Base-by-base conservation (phyloP, 2,888 invertebrate genomes). In the Archips crataeganus region DNA sequence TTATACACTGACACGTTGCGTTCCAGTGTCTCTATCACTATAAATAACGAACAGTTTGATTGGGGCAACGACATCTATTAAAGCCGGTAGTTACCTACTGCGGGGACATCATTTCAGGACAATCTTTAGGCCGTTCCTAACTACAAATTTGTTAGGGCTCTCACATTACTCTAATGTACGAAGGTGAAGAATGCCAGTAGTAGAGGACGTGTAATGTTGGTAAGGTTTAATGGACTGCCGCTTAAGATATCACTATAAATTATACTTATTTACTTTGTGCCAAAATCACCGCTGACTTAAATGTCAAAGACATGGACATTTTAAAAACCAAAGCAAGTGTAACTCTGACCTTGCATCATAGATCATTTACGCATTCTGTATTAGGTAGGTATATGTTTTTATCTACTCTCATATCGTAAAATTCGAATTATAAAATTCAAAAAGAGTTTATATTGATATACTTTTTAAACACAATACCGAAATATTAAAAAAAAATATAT, bases 21-120 rank as follows among this genome's bases (percentile, higher is more conserved):
- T 64, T 70, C 74, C 74, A 74, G 74, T 70, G 69, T 74, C 69
- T 73, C 63, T 51, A 49, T 4, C 54, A 74, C 74, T 74, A 74
- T 74, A 74, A 75, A 75, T 66, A 70, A 70, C 69, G 57, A 72
- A 49, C 72, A 57, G 63, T 70, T 66, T 76, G 75, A 75, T 77
- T 77, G 75, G 76, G 70, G 72, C 77, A 76, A 76, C 70, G 77
- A 77, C 75, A 77, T 70, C 75, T 70, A 75, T 77, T 68, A 70
- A 64, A 68, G 75, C 32, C 64, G 75, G 60, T 59, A 70, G 62
- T 69, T 74, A 69, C 71, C 62, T 67, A 76, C 71, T 4, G 57
- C 11, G 68, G 71, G 63, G 67, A 64, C 64, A 73, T 71, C 69
- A 73, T 75, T 77, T 45, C 47, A 32, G 32, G 23, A 23, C 39